A percentile compares a stretch with the other conserved stretches of the same genome.
phyloP scores from a whole-genome alignment of 2,113 vertebrate genomes.

The Nasalis larvatus region DNA sequence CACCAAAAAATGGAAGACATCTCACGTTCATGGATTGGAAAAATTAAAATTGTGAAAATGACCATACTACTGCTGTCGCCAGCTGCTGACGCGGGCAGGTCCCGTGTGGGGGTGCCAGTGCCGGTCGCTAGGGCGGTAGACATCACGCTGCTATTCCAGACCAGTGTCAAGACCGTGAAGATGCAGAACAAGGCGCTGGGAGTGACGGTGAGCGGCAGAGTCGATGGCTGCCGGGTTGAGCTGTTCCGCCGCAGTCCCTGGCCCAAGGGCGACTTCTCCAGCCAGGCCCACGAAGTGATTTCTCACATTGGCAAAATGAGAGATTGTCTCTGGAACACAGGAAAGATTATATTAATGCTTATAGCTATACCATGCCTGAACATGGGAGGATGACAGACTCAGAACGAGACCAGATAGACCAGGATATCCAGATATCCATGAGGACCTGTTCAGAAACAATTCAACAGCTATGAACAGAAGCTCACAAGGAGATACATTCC shows the following conservation, averaged over 20 bases:
- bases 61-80: not conserved
- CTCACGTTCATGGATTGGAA: too few relatives aligned
- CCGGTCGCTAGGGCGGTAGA: constrained; percentile 88
- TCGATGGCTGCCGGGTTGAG: constrained; percentile 83
- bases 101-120: not conserved
- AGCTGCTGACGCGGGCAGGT: constrained; percentile 63
- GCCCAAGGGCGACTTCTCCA: constrained; percentile 89
- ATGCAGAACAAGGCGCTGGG: constrained; percentile 96
- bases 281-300: constrained; percentile 94
- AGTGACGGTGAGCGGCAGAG: constrained; percentile 81
- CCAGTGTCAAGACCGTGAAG: constrained; percentile 96
- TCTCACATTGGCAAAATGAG: constrained; percentile 97
- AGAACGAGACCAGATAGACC: constrained; percentile 97
- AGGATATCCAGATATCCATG: constrained; percentile 98
- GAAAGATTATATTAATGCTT: constrained; percentile 96
- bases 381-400: constrained; percentile 93
- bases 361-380: constrained; percentile 94
- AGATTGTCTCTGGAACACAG: constrained; percentile 98
- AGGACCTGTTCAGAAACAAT: constrained; percentile 96
- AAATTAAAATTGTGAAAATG: too few relatives aligned
- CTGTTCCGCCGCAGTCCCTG: constrained; percentile 87
- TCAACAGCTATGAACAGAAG: constrained; percentile 92
- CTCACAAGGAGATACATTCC: constrained; percentile 88
- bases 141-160: constrained; percentile 92
- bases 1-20: too few relatives aligned